These are phyloP conservation scores for Enteromius anoplus DNA, from an alignment of 2,797 vertebrate species.

Conservation along the genomic window DNA sequence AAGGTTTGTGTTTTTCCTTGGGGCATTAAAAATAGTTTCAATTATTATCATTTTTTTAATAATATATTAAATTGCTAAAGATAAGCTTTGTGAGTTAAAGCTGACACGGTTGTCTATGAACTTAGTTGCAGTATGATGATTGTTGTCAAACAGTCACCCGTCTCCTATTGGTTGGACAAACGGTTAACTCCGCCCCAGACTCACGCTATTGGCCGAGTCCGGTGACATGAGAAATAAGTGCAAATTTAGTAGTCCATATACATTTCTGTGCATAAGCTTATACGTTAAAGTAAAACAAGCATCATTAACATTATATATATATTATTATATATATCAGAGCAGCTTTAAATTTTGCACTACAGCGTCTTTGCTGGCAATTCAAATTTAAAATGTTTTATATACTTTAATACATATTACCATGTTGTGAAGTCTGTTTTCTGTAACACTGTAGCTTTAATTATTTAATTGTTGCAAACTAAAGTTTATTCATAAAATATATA, in stretches of 20 bases:
- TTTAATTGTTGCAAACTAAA: neutral
- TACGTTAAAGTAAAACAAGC: neutral
- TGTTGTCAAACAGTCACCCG: neutral
- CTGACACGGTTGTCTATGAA: too few species aligned
- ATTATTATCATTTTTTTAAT: neutral
- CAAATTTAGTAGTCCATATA: neutral
- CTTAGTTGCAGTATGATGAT: neutral
- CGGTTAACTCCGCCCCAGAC: neutral
- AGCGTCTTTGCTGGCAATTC: neutral
- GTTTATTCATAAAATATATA: neutral
- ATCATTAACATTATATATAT: neutral
- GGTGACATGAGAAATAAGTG: neutral
- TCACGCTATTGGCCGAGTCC: neutral
- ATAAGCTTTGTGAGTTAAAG: neutral
- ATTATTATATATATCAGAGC: neutral
- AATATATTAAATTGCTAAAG: neutral
- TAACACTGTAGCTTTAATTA: neutral
- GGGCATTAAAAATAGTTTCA: neutral
- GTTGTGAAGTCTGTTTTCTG: neutral
- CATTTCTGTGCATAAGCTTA: neutral
- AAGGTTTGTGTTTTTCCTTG: conserved; percentile 16
- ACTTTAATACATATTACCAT: too few species aligned
- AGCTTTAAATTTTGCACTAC: neutral
- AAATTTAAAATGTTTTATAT: neutral
- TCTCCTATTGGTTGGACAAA: conserved; percentile 3